phyloP scores from a whole-genome alignment of 2,797 vertebrate species.

The Pseudochirops cupreus region DNA sequence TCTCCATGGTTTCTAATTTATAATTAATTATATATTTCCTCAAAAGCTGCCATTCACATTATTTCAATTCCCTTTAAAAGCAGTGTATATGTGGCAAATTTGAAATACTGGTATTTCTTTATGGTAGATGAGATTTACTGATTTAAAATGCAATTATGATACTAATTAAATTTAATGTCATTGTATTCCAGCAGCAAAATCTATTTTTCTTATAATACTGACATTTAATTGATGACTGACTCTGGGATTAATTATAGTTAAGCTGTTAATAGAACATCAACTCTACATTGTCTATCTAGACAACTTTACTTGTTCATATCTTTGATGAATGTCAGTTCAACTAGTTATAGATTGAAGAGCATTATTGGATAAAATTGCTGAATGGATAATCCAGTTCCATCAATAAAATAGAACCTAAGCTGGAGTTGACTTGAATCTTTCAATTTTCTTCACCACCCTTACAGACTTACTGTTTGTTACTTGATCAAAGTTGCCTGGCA shows the following conservation, averaged over 20 bases:
- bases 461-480: slow-evolving; percentile 29
- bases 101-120: slow-evolving; percentile 55
- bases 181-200: slow-evolving; percentile 53
- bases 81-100: slow-evolving; percentile 26
- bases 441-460: slow-evolving; percentile 2
- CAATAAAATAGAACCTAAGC: slow-evolving; percentile 15
- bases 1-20: slow-evolving; percentile 1
- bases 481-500: background rate
- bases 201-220: slow-evolving; percentile 53
- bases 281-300: slow-evolving; percentile 39
- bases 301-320: slow-evolving; percentile 20
- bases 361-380: slow-evolving; percentile 13
- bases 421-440: slow-evolving; percentile 5
- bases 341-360: background rate
- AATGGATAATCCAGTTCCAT: slow-evolving; percentile 55
- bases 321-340: slow-evolving; percentile 18
- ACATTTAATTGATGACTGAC: slow-evolving; percentile 61
- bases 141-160: slow-evolving; percentile 60
- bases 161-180: slow-evolving; percentile 65
- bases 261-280: slow-evolving; percentile 57
- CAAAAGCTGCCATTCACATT: background rate
- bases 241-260: slow-evolving; percentile 63
- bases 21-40: slow-evolving; percentile 11
- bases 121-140: slow-evolving; percentile 49
- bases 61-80: slow-evolving; percentile 27